These are phyloP conservation scores for Gallinago jamesoni DNA, from an alignment of 2,113 vertebrate species.

Conservation along the genomic window DNA sequence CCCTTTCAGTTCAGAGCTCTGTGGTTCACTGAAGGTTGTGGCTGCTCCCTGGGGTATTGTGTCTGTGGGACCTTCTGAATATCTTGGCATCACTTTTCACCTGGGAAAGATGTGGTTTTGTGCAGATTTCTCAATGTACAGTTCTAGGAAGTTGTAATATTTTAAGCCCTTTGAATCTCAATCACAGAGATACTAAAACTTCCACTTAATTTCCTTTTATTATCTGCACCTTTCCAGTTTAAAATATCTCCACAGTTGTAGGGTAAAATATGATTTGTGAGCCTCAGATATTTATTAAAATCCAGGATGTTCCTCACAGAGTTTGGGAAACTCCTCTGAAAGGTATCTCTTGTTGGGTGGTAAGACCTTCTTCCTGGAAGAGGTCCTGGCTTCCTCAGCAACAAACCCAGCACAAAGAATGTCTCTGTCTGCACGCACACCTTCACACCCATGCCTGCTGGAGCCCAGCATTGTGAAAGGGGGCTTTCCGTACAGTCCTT, in stretches of 20 bases:
- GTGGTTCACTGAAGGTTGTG: not conserved
- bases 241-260: not conserved
- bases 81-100: not conserved
- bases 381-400: not conserved
- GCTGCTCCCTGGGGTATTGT: fast-evolving
- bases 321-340: not conserved
- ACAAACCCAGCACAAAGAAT: not conserved
- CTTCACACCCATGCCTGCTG: fast-evolving
- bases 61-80: not conserved
- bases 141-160: not conserved
- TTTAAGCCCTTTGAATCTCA: not conserved
- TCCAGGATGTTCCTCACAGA: not conserved
- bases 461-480: fast-evolving
- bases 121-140: not conserved
- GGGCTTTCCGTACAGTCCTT: not conserved
- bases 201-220: not conserved
- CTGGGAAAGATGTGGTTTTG: not conserved
- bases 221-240: not conserved
- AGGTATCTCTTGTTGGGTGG: not conserved
- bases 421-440: not conserved
- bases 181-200: not conserved
- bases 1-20: not conserved
- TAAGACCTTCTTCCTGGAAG: not conserved
- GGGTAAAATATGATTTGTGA: not conserved
- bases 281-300: not conserved